Evolutionary conservation across 2,113 vertebrate genomes (phyloP).

Genomic region (Malurus alboscapulatus): DNA sequence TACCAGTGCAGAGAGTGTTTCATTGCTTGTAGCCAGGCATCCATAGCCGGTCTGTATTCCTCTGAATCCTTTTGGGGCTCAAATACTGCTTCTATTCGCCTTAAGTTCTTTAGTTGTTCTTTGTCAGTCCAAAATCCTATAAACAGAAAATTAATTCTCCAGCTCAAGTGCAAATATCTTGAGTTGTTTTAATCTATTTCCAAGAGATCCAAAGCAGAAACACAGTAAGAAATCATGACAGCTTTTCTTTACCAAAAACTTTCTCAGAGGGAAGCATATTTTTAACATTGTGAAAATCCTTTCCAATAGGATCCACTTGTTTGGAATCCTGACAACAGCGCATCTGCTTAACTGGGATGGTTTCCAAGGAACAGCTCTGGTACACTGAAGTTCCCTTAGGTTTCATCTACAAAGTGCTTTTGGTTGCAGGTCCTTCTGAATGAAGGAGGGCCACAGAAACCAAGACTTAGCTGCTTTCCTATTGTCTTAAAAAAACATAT

Average conservation of each 20-base stretch:
- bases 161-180: not conserved
- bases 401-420: not conserved
- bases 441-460: not conserved
- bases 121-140: conserved; percentile 88
- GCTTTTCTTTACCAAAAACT: conserved; percentile 47
- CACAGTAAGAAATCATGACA: conserved; percentile 28
- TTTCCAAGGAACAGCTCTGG: conserved; percentile 23
- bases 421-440: not conserved
- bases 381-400: not conserved
- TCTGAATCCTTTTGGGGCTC: conserved; percentile 71
- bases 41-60: conserved; percentile 77
- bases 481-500: not conserved
- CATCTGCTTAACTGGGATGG: conserved; percentile 15
- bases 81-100: conserved; percentile 77
- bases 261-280: conserved; percentile 38
- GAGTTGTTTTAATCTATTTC: conserved; percentile 18
- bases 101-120: conserved; percentile 88
- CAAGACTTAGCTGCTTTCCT: not conserved
- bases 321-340: conserved; percentile 38
- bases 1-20: conserved; percentile 87
- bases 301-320: conserved; percentile 33
- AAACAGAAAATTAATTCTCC: conserved; percentile 40
- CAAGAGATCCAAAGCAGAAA: conserved; percentile 23
- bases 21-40: conserved; percentile 87
- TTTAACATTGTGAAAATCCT: conserved; percentile 38